Evolutionary conservation across 2,113 vertebrate species (phyloP).

Genomic region (Orycteropus afer): DNA sequence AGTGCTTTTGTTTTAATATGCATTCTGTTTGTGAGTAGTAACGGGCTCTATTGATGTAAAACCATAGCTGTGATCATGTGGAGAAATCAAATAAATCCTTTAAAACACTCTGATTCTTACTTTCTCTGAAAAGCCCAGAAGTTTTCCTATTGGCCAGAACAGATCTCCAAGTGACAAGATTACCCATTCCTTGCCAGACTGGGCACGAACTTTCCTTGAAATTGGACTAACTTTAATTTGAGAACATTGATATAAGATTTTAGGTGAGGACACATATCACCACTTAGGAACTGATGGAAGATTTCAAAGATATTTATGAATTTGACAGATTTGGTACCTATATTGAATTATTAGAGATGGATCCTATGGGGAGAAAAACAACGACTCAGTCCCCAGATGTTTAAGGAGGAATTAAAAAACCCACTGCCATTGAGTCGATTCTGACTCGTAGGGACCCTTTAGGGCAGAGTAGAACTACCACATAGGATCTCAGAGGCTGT

Average conservation of each 20-base stretch:
- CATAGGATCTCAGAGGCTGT: too few relatives aligned
- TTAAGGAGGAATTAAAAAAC: not conserved
- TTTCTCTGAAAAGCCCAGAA: constrained; percentile 75
- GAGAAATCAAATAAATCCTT: constrained; percentile 94
- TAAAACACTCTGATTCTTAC: constrained; percentile 82
- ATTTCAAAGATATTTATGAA: not conserved
- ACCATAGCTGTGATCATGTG: constrained; percentile 96
- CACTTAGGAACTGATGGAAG: rapidly evolving
- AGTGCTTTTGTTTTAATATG: constrained; percentile 92
- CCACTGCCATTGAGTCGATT: too few relatives aligned
- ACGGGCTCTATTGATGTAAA: constrained; percentile 92
- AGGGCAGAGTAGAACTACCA: too few relatives aligned
- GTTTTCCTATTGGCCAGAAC: not conserved
- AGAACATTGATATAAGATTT: not conserved
- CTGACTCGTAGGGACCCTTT: too few relatives aligned
- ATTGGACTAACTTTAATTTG: not conserved
- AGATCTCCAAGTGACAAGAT: not conserved
- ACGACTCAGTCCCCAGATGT: not conserved
- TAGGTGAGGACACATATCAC: not conserved
- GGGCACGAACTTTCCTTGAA: not conserved
- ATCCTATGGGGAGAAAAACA: not conserved
- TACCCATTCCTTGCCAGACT: rapidly evolving
- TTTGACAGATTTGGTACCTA: not conserved
- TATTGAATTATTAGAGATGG: not conserved
- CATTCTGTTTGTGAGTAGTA: constrained; percentile 95